Evolutionary conservation across 1,140 invertebrate genomes (phyloP).

Genomic region (Bombus picipes): DNA sequence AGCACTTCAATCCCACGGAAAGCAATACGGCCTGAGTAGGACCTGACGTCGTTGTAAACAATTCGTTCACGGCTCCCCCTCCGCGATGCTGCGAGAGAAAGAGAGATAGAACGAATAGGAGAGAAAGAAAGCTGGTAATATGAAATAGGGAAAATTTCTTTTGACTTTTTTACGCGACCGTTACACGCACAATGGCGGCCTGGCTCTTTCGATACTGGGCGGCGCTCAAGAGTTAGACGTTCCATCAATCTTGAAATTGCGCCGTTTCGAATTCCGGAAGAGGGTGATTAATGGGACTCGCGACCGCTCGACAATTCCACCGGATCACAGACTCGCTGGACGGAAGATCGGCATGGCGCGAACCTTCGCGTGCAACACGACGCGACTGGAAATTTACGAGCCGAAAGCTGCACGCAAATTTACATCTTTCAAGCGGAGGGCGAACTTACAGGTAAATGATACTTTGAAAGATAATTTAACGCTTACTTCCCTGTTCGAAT

Average conservation of each 20-base stretch:
- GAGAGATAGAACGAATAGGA: neutral
- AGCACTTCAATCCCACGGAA: constrained; percentile 78
- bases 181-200: constrained; percentile 31
- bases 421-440: neutral
- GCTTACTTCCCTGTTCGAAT: neutral
- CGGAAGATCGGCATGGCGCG: neutral
- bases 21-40: constrained; percentile 74
- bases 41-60: constrained; percentile 71
- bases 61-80: constrained; percentile 39
- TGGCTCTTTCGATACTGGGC: neutral
- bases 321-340: neutral
- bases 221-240: constrained; percentile 5
- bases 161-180: constrained; percentile 38
- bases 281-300: constrained; percentile 31
- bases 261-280: constrained; percentile 26
- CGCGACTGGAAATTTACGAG: neutral
- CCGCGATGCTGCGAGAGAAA: neutral
- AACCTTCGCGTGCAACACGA: neutral
- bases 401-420: neutral
- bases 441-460: neutral
- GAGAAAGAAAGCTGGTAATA: constrained; percentile 23
- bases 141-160: constrained; percentile 51
- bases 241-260: constrained; percentile 45
- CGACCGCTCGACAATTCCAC: neutral
- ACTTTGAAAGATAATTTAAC: neutral